Conservation (phyloP, 2,888 invertebrate genomes). For the Xestia xanthographa region DNA sequence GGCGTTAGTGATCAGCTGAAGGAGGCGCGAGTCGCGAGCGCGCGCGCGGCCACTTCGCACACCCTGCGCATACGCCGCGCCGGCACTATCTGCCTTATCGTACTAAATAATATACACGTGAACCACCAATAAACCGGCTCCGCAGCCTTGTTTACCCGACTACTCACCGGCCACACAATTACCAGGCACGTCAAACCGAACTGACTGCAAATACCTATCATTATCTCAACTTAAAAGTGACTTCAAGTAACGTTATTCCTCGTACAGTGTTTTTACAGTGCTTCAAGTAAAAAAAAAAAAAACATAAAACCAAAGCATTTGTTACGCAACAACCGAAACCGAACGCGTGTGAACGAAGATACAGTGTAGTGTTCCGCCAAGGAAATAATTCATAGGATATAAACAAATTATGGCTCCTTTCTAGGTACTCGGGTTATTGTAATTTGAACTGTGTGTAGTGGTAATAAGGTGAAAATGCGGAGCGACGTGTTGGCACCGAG, state of each 20-base stretch:
- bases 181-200: constrained; percentile 67
- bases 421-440: constrained; percentile 58
- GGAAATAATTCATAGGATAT: constrained; percentile 64
- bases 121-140: constrained; percentile 78
- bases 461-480: constrained; percentile 82
- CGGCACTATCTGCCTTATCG: constrained; percentile 69
- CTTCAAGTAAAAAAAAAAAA: constrained; percentile 40
- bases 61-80: constrained; percentile 67
- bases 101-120: constrained; percentile 76
- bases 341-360: constrained; percentile 63
- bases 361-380: constrained; percentile 63
- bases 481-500: constrained; percentile 89
- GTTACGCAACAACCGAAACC: constrained; percentile 60
- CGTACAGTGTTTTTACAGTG: constrained; percentile 51
- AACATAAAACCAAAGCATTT: constrained; percentile 21
- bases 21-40: constrained; percentile 58
- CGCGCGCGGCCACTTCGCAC: constrained; percentile 63
- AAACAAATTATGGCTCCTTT: constrained; percentile 70
- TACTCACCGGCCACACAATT: constrained; percentile 68
- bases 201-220: constrained; percentile 67
- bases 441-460: constrained; percentile 74
- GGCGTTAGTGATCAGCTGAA: constrained; percentile 89
- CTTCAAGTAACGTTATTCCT: constrained; percentile 34
- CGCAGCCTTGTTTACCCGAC: constrained; percentile 77
- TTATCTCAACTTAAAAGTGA: constrained; percentile 53